These are phyloP conservation scores for Chloroceryle aenea DNA, from an alignment of 2,113 vertebrate genomes.

Conservation along the genomic window DNA sequence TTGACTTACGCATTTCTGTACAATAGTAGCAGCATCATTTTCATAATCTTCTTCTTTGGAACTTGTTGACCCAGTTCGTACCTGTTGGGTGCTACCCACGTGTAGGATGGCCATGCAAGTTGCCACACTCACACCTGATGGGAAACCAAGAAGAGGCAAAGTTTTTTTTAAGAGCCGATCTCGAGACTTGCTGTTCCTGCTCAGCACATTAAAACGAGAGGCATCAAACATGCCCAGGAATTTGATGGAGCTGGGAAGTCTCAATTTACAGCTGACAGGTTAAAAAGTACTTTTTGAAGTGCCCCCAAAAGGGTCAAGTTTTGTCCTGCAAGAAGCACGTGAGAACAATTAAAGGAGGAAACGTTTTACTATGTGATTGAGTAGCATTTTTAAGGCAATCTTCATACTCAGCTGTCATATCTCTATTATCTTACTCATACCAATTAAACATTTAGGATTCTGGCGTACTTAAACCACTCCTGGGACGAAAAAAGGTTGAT, in stretches of 20 bases:
- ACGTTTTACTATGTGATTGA: not conserved
- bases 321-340: not conserved
- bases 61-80: conserved; percentile 90
- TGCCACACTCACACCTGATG: conserved; percentile 92
- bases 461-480: not conserved
- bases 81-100: conserved; percentile 92
- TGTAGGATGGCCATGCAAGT: conserved; percentile 99
- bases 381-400: not conserved
- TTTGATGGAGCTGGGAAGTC: not conserved
- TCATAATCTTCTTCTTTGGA: conserved; percentile 98
- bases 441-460: not conserved
- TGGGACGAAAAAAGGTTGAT: not conserved
- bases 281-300: not conserved
- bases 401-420: rapidly evolving
- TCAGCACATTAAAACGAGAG: rapidly evolving
- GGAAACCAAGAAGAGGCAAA: not conserved
- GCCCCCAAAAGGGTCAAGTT: not conserved
- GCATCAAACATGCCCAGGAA: not conserved
- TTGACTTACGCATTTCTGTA: conserved; percentile 96
- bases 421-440: not conserved
- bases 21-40: conserved; percentile 96
- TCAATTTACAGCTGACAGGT: not conserved
- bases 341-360: not conserved
- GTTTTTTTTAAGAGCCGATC: not conserved
- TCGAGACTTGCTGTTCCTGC: not conserved